Evolutionary conservation across 2,888 invertebrate species (phyloP).

Genomic region (Amiota minor): DNA sequence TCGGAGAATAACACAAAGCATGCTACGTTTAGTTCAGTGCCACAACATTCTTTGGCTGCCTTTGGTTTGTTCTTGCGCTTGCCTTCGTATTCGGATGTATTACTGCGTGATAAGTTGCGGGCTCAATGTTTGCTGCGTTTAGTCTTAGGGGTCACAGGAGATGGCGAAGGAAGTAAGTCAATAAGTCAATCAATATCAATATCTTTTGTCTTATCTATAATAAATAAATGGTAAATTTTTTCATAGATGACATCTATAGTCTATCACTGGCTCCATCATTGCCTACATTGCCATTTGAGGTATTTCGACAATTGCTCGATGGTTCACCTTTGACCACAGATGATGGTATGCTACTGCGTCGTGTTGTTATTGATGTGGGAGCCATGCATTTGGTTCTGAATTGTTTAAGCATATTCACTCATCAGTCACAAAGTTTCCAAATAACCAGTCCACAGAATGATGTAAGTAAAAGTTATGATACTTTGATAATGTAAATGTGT

Average conservation of each 20-base stretch:
- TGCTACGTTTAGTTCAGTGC: constrained; percentile 79
- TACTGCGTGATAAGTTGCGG: constrained; percentile 86
- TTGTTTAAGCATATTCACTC: constrained; percentile 91
- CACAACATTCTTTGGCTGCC: constrained; percentile 92
- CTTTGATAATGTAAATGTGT: not conserved
- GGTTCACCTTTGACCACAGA: constrained; percentile 83
- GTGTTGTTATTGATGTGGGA: constrained; percentile 87
- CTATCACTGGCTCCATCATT: constrained; percentile 80
- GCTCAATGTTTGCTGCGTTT: constrained; percentile 90
- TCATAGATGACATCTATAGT: constrained; percentile 80
- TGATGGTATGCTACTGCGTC: constrained; percentile 83
- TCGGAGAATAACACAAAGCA: constrained; percentile 75
- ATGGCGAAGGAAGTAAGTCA: constrained; percentile 87
- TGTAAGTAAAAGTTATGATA: constrained; percentile 41
- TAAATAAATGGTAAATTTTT: constrained; percentile 7
- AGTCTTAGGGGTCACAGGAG: constrained; percentile 91
- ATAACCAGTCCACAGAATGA: constrained; percentile 67
- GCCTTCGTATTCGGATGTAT: constrained; percentile 91
- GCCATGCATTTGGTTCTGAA: constrained; percentile 89
- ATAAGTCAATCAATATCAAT: not conserved
- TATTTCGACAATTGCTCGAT: constrained; percentile 83
- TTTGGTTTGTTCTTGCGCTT: constrained; percentile 91
- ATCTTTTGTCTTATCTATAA: not conserved
- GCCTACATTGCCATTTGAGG: constrained; percentile 76
- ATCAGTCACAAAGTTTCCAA: constrained; percentile 79